Percentiles rank a stretch among this genome's conserved stretches.
phyloP scores from a whole-genome alignment of 2,797 vertebrate species.

The Potorous gilbertii region DNA sequence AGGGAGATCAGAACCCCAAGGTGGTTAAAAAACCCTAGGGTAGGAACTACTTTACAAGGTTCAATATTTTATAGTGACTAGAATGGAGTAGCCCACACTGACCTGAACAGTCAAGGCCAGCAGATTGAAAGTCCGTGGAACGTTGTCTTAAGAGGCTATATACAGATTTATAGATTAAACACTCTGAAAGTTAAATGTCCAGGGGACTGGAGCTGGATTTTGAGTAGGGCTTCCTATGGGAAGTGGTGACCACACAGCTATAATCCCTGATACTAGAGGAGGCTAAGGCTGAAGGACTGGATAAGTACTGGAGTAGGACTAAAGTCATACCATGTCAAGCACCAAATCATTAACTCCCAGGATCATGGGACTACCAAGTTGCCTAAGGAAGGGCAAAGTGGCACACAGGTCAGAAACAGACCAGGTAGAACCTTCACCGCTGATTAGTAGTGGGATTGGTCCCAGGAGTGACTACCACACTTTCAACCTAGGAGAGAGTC shows the following conservation, averaged over 20 bases:
- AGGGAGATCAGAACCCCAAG: not conserved
- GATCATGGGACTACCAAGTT: not conserved
- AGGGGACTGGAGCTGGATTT: not conserved
- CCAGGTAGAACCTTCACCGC: not conserved
- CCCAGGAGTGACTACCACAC: not conserved
- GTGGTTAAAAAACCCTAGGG: not conserved
- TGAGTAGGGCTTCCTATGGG: not conserved
- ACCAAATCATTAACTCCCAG: not conserved
- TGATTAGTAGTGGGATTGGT: not conserved
- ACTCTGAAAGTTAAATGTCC: not conserved
- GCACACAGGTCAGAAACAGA: not conserved
- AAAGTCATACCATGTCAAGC: not conserved
- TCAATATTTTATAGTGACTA: not conserved
- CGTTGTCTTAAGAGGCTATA: not conserved
- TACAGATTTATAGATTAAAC: not conserved
- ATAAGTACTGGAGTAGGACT: not conserved
- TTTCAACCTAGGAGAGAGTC: not conserved
- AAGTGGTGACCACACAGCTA: not conserved
- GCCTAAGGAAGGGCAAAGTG: not conserved
- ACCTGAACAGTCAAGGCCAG: not conserved
- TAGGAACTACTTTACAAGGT: fast-evolving
- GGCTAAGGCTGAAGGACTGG: not conserved
- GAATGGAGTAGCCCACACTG: not conserved
- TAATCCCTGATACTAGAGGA: not conserved
- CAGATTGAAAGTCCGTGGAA: not conserved